Conservation (phyloP, 2,113 vertebrate genomes). For the Notarius quadriscutis region DNA sequence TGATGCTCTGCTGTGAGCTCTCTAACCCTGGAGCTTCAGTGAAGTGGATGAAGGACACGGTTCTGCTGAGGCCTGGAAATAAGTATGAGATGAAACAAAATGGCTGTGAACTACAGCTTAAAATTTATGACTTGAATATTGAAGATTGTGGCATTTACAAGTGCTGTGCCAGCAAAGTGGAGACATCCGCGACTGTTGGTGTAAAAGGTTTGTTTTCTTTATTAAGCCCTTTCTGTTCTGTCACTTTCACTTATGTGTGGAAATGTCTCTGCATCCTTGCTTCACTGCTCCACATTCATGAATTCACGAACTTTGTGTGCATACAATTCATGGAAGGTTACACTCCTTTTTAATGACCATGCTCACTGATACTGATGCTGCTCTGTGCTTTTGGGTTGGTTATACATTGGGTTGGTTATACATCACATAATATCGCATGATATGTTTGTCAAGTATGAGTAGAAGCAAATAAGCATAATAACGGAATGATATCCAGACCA, state of each 20-base stretch:
- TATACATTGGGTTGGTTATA: not conserved
- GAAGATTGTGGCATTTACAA: conserved; percentile 76
- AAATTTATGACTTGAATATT: conserved; percentile 63
- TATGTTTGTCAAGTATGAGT: not conserved
- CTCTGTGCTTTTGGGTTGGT: no score
- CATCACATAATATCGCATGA: not conserved
- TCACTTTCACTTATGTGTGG: not conserved
- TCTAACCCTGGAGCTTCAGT: conserved; percentile 67
- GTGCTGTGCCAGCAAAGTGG: conserved; percentile 71
- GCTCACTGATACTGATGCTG: not conserved
- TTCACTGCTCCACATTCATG: not conserved
- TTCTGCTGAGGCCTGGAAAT: conserved; percentile 62
- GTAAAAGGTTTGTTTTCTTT: conserved; percentile 70
- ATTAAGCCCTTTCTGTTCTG: not conserved
- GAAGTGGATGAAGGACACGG: conserved; percentile 75
- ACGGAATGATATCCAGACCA: not conserved
- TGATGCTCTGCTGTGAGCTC: conserved; percentile 69
- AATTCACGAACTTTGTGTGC: no score
- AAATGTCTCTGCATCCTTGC: not conserved
- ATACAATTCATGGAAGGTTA: not conserved
- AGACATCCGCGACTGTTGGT: conserved; percentile 67
- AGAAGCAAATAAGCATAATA: not conserved
- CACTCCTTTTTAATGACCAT: no score
- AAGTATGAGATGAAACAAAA: conserved; percentile 76
- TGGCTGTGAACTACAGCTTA: conserved; percentile 67